phyloP scores from a whole-genome alignment of 2,888 invertebrate species.

The Noctua fimbriata region DNA sequence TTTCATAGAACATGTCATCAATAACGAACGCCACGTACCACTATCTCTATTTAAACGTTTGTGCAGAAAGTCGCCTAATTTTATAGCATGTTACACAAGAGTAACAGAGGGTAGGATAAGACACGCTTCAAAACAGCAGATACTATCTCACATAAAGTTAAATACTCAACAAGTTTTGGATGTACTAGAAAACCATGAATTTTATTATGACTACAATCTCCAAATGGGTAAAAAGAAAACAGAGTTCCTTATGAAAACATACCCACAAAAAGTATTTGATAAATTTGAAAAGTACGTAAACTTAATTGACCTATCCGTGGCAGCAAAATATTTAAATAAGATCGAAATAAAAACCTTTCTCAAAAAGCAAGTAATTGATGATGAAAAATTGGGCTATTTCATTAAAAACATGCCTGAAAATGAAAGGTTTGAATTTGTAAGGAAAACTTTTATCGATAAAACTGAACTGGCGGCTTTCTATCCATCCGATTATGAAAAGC shows the following conservation, averaged over 20 bases:
- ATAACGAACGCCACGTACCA: constrained; percentile 64
- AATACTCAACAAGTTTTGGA: constrained; percentile 72
- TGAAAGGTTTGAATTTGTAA: constrained; percentile 31
- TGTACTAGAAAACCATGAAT: constrained; percentile 64
- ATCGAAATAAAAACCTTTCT: constrained; percentile 75
- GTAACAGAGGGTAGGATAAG: not conserved
- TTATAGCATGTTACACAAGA: constrained; percentile 63
- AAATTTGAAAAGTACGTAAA: constrained; percentile 15
- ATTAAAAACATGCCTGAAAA: constrained; percentile 16
- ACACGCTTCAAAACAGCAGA: not conserved
- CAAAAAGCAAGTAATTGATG: constrained; percentile 44
- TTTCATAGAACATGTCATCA: constrained; percentile 74
- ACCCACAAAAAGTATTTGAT: not conserved
- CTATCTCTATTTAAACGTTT: constrained; percentile 71
- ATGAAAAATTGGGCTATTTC: not conserved
- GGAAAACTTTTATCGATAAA: constrained; percentile 19
- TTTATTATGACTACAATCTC: constrained; percentile 47
- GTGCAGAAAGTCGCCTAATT: constrained; percentile 73
- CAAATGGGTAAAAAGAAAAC: constrained; percentile 55
- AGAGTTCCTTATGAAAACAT: constrained; percentile 20
- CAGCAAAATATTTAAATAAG: constrained; percentile 48
- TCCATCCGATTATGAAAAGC: constrained; percentile 34
- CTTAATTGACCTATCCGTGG: constrained; percentile 5
- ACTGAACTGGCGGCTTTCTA: constrained; percentile 15
- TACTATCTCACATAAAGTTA: constrained; percentile 9